A percentile compares a stretch with the other conserved stretches of the same genome.
These are phyloP conservation scores for Microctenopoma lineatum DNA, from an alignment of 2,797 vertebrate genomes.

Conservation along the genomic window DNA sequence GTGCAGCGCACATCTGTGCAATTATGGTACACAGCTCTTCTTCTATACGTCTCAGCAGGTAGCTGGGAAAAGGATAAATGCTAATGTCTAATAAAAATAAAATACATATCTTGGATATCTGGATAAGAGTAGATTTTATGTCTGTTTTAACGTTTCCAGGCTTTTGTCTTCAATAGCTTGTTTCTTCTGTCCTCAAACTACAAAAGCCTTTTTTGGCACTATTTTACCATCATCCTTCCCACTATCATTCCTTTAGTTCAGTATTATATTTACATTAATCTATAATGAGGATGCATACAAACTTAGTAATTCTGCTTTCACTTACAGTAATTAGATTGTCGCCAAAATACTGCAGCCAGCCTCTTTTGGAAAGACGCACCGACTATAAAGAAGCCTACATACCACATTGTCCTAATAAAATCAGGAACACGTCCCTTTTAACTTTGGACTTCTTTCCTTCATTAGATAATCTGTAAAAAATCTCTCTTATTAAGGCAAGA, in stretches of 20 bases:
- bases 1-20: conserved; percentile 42
- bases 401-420: neutral
- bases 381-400: neutral
- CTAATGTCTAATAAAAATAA: neutral
- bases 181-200: too few species aligned
- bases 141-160: neutral
- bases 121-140: neutral
- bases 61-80: neutral
- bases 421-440: neutral
- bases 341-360: neutral
- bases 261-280: too few species aligned
- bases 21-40: conserved; percentile 42
- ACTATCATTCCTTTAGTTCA: too few species aligned
- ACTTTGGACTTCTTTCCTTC: neutral
- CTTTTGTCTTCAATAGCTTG: too few species aligned
- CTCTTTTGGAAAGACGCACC: neutral
- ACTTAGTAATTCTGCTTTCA: conserved; percentile 11
- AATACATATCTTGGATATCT: too few species aligned
- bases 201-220: too few species aligned
- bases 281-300: neutral
- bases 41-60: conserved; percentile 24
- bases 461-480: neutral
- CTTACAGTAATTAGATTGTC: neutral
- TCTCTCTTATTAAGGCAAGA: neutral
- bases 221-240: neutral